phyloP scores from a whole-genome alignment of 1,140 invertebrate genomes.

The Oncopeltus fasciatus region DNA sequence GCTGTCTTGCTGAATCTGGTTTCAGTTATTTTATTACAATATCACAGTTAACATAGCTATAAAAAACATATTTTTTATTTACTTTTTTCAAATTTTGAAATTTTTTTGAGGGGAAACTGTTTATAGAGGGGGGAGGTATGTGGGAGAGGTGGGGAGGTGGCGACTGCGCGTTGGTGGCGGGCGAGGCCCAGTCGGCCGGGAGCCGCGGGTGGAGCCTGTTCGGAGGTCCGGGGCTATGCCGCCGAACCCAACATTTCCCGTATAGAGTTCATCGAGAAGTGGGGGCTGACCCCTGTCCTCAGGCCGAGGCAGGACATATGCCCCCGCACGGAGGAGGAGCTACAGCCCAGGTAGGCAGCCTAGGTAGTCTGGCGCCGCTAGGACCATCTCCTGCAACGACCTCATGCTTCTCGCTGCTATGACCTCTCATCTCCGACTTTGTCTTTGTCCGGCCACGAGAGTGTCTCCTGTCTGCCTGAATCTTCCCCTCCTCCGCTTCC shows the following conservation, averaged over 20 bases:
- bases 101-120: too few relatives aligned
- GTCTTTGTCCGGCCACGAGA: too few relatives aligned
- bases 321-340: slow-evolving; percentile 49
- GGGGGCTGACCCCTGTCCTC: slow-evolving; percentile 88
- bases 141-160: slow-evolving; percentile 2
- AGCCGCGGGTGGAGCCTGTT: slow-evolving; percentile 12
- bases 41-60: too few relatives aligned
- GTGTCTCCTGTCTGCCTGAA: not conserved
- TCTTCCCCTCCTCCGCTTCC: not conserved
- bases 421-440: not conserved
- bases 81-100: too few relatives aligned
- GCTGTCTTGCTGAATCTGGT: too few relatives aligned
- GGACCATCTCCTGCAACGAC: not conserved
- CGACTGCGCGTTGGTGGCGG: not conserved
- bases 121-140: not conserved
- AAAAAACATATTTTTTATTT: too few relatives aligned
- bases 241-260: slow-evolving; percentile 68
- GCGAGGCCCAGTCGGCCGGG: slow-evolving; percentile 1
- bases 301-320: slow-evolving; percentile 78
- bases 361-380: too few relatives aligned
- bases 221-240: slow-evolving; percentile 11
- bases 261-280: slow-evolving; percentile 88
- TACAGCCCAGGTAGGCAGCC: slow-evolving; percentile 15
- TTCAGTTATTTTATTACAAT: too few relatives aligned
- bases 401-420: not conserved